Evolutionary conservation across 2,888 invertebrate species (phyloP), one percentile per base, ranked within the genome.

Genomic region (Ophonus ardosiacus): DNA sequence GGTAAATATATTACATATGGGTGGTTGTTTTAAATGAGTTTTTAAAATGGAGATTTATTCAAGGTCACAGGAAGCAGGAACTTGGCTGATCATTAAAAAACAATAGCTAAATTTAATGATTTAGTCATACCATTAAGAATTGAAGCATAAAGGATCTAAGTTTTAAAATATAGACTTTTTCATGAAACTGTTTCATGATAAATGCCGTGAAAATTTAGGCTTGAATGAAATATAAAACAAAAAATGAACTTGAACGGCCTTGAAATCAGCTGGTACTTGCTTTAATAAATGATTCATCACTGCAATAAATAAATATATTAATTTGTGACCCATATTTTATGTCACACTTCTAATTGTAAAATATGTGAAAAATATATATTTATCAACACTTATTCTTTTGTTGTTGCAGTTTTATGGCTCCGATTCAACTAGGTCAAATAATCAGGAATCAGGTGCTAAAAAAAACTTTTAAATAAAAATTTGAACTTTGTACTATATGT

Each of bases 51-150:
- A 31, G 68, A 24, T 38, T 68, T 5, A 15, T 13, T 68, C 68
- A 68, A 68, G 68, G 68, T 31, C 38, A 68, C 10, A 24, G 68
- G 68, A 68, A 68, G 38, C 68, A 59, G 68, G 68, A 68, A 68
- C 38, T 68, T 13, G 43, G 10, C 43, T 51, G 43, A 51, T 10
- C 13, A 13, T 51, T 10, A 13, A 7, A 51, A 51, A 13, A 51
- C 43, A 10, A 51, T 51, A 51, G 43, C 43, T 8, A 13, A 8
- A 13, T 51, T 51, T 51, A 10, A 10, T 51, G 10, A 10, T 51
- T 63, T 63, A 63, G 10, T 31, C 18, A 18, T 13, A 63, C 18
- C 63, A 6, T 24, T 24, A 5, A 63, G 21, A 10, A 31, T 31
- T 5, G 3, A 31, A 31, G 31, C n/a, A 6, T 24, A 63, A 5